Evolutionary conservation across 2,113 vertebrate species (phyloP).

Genomic region (Podilymbus podiceps): DNA sequence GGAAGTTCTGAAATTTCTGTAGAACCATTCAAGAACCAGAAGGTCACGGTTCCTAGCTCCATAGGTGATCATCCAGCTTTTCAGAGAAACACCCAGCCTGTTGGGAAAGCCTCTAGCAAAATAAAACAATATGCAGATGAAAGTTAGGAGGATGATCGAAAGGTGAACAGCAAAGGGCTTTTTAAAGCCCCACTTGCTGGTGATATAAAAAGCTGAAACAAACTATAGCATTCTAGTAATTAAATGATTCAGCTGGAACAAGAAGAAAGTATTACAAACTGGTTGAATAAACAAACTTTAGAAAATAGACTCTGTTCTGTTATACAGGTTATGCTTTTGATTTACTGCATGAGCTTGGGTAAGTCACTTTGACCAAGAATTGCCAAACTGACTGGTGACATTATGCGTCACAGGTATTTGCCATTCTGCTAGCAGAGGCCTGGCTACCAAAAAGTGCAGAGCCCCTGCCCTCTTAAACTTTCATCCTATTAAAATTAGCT

Average conservation of each 20-base stretch:
- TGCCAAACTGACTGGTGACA: background rate
- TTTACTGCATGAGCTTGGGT: background rate
- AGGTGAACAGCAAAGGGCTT: slow-evolving; percentile 7
- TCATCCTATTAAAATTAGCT: background rate
- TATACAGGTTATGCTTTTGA: background rate
- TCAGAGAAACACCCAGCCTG: background rate
- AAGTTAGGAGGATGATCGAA: background rate
- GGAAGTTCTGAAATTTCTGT: background rate
- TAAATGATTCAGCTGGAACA: background rate
- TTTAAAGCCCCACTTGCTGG: background rate
- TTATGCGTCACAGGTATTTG: background rate
- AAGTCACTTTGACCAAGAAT: background rate
- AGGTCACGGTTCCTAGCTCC: background rate
- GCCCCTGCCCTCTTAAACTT: background rate
- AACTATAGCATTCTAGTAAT: background rate
- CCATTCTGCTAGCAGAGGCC: background rate
- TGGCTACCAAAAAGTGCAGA: background rate
- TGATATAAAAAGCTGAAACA: background rate
- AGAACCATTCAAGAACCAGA: background rate
- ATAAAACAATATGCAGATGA: background rate
- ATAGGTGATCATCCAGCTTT: background rate
- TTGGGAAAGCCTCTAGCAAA: slow-evolving; percentile 37
- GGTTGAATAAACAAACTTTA: background rate
- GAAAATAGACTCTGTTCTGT: background rate
- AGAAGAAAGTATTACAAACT: background rate